phyloP scores from a whole-genome alignment of 1,140 invertebrate genomes.

The Nephila pilipes region DNA sequence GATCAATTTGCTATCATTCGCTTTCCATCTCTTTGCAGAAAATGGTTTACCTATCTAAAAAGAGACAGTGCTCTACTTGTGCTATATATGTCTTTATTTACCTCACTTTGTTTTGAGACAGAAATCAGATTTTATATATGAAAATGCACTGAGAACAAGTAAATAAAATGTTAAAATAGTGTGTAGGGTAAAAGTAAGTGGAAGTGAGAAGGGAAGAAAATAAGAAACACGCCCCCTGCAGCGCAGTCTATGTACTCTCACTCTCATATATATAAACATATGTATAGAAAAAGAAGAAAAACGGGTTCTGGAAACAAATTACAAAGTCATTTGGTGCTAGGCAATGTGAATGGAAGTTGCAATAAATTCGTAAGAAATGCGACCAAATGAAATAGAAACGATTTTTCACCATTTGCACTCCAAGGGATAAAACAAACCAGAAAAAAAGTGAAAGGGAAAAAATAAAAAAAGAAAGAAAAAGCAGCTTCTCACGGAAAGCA shows the following conservation, averaged over 20 bases:
- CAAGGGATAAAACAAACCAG: not conserved
- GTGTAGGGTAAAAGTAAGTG: not conserved
- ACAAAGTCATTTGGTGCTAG: slow-evolving; percentile 68
- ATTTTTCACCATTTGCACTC: slow-evolving; percentile 75
- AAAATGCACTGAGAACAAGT: not conserved
- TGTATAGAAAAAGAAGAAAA: slow-evolving; percentile 16
- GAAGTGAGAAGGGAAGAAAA: not conserved
- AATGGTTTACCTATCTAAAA: not conserved
- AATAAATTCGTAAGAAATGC: slow-evolving; percentile 76
- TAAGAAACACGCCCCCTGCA: too few relatives aligned
- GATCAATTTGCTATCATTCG: not conserved
- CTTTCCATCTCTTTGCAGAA: not conserved
- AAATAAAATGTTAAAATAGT: not conserved
- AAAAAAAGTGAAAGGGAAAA: not conserved
- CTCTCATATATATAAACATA: not conserved
- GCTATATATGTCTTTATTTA: not conserved
- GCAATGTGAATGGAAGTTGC: slow-evolving; percentile 60
- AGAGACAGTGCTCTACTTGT: not conserved
- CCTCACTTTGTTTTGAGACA: not conserved
- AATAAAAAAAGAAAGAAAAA: not conserved
- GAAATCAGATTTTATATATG: not conserved
- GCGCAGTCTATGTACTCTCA: not conserved
- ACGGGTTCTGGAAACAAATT: slow-evolving; percentile 63
- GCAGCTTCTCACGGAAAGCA: not conserved
- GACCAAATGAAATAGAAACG: slow-evolving; percentile 73